Base-by-base conservation (phyloP, 2,113 vertebrate species). In the Eudyptes chrysolophus region DNA sequence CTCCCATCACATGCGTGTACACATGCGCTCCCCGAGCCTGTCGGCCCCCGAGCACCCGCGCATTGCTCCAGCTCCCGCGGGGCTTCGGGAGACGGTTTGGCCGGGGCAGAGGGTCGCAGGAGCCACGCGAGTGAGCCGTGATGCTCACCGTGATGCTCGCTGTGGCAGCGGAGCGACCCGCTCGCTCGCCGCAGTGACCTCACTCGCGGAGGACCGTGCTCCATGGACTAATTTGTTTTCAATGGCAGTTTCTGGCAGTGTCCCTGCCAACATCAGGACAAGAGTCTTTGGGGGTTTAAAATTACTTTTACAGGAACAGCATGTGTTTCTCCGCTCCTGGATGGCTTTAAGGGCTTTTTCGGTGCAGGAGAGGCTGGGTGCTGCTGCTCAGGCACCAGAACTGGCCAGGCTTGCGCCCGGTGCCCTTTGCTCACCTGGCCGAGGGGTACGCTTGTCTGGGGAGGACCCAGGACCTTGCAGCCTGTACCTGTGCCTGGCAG, bases 31-130 rank as follows among this genome's bases (percentile, higher is more conserved):
- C 46, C 32, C 0, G 1, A 16, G 27, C 30, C 46, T 36, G 0
- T 27, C 5, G 2, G 22, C 17, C 19, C 27, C 44, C 0, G 3
- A 55, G 36, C 22, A 5, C 8, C 24, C 1, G 0, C 29, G 5
- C 8, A 0, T 11, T 0, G 3, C 44, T 30, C 7, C 5, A 2
- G 52, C 48, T 72, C 68, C 58, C 0, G 0, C 0, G 1, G 70
- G 38, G 34, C 34, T 17, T 5, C 0, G 4, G 60, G 46, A 20
- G 6, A 0, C 0, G 36, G 27, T 5, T 51, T 16, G 38, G 30
- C 57, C 15, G 44, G 60, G 54, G 20, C 38, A 6, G 62, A 8
- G 70, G 36, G n/a, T 2, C 0, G 0, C 38, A 11, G 83, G 64
- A 52, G 79, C 70, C 1, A 1, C 0, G 2, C 1, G 6, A 32